phyloP scores from a whole-genome alignment of 2,888 invertebrate genomes.

The Entomobrya multifasciata region DNA sequence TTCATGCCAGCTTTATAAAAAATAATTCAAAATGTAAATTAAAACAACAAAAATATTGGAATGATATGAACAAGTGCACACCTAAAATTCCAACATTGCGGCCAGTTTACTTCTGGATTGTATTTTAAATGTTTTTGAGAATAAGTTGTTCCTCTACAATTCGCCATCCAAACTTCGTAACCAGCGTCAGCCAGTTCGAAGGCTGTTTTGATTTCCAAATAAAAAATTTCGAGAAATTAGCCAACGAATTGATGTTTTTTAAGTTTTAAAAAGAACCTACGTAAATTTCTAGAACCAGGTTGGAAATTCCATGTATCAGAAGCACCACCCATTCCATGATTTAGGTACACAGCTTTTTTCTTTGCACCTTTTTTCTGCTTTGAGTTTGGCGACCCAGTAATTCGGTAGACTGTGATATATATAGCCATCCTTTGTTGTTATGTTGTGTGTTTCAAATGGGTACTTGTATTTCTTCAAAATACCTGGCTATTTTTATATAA shows the following conservation, averaged over 20 bases:
- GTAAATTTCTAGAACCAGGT: slow-evolving; percentile 15
- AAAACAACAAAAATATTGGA: background rate
- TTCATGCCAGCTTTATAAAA: slow-evolving; percentile 35
- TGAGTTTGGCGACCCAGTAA: slow-evolving; percentile 19
- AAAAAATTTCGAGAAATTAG: background rate
- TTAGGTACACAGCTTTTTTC: slow-evolving; percentile 12
- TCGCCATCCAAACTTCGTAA: slow-evolving; percentile 44
- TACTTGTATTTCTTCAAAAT: background rate
- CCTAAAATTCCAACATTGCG: slow-evolving; percentile 53
- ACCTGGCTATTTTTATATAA: background rate
- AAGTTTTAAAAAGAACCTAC: background rate
- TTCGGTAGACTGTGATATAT: slow-evolving; percentile 24
- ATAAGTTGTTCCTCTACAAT: slow-evolving; percentile 21
- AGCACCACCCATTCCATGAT: slow-evolving; percentile 27
- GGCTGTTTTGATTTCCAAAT: background rate
- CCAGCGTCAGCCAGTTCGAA: slow-evolving; percentile 51
- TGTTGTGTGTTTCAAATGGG: slow-evolving; percentile 18
- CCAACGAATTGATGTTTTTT: background rate
- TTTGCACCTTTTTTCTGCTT: too few relatives aligned
- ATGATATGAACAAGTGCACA: background rate
- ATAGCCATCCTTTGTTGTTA: slow-evolving; percentile 40
- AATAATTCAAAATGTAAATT: too few relatives aligned
- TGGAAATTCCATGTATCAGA: slow-evolving; percentile 30
- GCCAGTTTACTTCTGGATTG: too few relatives aligned
- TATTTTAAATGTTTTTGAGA: slow-evolving; percentile 37